Percentiles rank a stretch among this genome's conserved stretches.
Evolutionary conservation across 30 jellyfish, hydroid and myxozoan genomes (phyloP).

Genomic region (Rhopilema esculentum): DNA sequence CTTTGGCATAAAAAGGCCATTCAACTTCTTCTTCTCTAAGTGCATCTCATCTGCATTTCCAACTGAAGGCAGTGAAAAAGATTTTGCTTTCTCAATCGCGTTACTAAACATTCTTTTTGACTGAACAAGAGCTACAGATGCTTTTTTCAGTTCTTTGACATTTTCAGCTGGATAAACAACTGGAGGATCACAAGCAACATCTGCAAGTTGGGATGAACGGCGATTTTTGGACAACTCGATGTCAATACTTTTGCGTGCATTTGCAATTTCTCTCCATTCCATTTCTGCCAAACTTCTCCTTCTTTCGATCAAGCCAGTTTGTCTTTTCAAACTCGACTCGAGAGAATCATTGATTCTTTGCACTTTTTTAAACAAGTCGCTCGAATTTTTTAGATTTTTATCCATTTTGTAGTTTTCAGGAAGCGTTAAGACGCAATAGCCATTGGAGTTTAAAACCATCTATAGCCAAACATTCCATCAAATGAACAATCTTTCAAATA

Average conservation of each 20-base stretch:
- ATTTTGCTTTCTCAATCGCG: constrained; percentile 39
- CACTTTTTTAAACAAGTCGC: neutral
- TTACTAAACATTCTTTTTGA: constrained; percentile 14
- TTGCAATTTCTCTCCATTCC: constrained; percentile 5
- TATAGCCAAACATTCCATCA: neutral
- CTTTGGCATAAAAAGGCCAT: neutral
- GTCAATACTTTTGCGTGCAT: constrained; percentile 30
- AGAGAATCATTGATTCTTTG: neutral
- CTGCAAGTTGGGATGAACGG: neutral
- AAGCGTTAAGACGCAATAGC: neutral
- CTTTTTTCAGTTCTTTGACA: neutral
- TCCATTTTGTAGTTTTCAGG: neutral
- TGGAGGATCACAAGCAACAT: neutral
- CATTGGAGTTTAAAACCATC: neutral
- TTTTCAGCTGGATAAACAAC: neutral
- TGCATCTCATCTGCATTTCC: neutral
- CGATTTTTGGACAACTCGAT: constrained; percentile 5
- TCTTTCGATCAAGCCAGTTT: constrained; percentile 12
- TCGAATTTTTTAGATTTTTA: neutral
- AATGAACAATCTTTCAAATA: neutral
- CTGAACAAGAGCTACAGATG: constrained; percentile 16
- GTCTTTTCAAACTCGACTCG: neutral
- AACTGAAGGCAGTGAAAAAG: neutral
- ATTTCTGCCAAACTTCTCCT: constrained; percentile 5
- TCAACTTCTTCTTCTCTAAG: neutral